Evolutionary conservation across 2,113 vertebrate species (phyloP).

Genomic region (Scortum barcoo): DNA sequence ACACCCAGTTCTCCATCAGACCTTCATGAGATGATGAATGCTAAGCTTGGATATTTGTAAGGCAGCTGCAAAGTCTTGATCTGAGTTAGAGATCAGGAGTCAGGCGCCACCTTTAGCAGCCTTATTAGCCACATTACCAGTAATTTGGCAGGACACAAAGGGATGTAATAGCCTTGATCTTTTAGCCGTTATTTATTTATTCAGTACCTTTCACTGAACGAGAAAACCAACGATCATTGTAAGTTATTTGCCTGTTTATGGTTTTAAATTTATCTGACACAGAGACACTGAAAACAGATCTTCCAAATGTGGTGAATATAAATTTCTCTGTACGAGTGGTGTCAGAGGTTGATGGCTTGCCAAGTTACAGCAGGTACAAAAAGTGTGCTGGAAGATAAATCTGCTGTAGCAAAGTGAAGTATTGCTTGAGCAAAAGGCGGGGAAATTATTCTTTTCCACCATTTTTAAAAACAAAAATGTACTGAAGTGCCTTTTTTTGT

Average conservation of each 20-base stretch:
- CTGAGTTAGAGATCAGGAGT: neutral
- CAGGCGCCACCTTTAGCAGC: neutral
- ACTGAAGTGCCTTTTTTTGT: constrained; percentile 42
- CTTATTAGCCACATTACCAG: neutral
- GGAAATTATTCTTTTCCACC: constrained; percentile 22
- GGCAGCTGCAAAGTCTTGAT: neutral
- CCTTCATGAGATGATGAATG: neutral
- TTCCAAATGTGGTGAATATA: neutral
- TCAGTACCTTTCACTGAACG: neutral
- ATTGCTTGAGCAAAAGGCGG: constrained; percentile 18
- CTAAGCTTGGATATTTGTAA: neutral
- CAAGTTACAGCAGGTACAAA: constrained; percentile 24
- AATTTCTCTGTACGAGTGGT: constrained; percentile 5
- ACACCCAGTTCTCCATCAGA: neutral
- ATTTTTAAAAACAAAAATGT: constrained; percentile 34
- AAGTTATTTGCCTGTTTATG: neutral
- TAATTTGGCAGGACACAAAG: neutral
- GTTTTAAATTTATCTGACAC: neutral
- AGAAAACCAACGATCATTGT: neutral
- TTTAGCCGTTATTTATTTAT: neutral
- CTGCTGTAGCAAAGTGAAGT: constrained; percentile 24
- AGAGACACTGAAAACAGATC: constrained; percentile 4
- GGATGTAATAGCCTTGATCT: neutral
- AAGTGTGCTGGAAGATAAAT: constrained; percentile 36
- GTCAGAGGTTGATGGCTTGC: constrained; percentile 33